Evolutionary conservation across 2,113 vertebrate species (phyloP).

Genomic region (Electrona antarctica): DNA sequence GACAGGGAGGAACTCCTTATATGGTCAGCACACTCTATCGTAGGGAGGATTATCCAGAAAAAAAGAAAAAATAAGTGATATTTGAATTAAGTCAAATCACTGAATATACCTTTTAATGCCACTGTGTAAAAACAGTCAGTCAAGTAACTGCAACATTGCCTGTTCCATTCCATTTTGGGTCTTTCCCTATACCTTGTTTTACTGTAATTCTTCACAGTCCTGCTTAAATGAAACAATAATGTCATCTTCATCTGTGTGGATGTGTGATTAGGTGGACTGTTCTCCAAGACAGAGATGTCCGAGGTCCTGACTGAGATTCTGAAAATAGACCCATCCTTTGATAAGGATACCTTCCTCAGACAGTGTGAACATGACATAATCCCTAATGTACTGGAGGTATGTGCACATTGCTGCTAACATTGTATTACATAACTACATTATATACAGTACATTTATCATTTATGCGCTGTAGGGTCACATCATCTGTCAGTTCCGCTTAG

Average conservation of each 20-base stretch:
- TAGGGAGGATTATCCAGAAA: no score
- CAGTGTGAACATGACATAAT: conserved; percentile 94
- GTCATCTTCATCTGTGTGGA: not conserved
- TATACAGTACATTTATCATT: no score
- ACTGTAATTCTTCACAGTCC: not conserved
- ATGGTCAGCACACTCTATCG: no score
- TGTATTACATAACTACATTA: no score
- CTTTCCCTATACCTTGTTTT: not conserved
- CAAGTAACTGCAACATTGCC: not conserved
- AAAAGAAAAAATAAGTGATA: no score
- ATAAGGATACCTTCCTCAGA: conserved; percentile 91
- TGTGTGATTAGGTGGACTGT: conserved; percentile 86
- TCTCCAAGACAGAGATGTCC: conserved; percentile 97
- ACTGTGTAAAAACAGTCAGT: no score
- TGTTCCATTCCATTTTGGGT: not conserved
- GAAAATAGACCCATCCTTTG: conserved; percentile 89
- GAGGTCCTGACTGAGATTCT: conserved; percentile 96
- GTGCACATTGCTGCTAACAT: not conserved
- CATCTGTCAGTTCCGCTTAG: no score
- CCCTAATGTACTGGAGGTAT: conserved; percentile 94
- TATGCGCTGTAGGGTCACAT: no score
- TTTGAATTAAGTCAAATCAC: no score
- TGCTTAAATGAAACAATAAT: not conserved
- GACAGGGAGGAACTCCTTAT: no score
- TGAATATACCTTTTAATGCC: no score